A percentile compares a stretch with the other conserved stretches of the same genome.
phyloP scores from a whole-genome alignment of 2,797 vertebrate species.

The Argyrosomus regius region DNA sequence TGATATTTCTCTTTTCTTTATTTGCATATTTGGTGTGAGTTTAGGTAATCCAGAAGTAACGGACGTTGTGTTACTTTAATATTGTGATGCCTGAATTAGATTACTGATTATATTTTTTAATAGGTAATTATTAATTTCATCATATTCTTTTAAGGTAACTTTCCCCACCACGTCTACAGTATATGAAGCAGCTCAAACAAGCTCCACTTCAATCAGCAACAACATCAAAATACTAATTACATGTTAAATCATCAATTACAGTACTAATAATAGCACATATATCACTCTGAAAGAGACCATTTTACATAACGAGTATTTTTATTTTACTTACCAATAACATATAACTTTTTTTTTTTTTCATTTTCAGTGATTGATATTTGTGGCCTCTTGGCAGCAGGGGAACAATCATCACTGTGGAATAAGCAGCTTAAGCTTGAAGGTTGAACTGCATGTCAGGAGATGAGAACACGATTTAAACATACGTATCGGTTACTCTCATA shows the following conservation, averaged over 20 bases:
- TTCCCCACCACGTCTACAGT: background rate
- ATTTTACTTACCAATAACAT: background rate
- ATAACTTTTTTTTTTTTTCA: background rate
- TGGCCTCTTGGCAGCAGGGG: background rate
- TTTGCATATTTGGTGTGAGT: too few species aligned
- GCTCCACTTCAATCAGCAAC: background rate
- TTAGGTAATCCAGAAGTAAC: too few species aligned
- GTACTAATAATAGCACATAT: too few species aligned
- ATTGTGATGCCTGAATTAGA: too few species aligned
- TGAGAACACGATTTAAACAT: slow-evolving; percentile 6
- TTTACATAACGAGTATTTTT: background rate
- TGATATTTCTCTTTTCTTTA: too few species aligned
- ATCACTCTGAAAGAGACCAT: background rate
- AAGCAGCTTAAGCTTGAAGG: background rate
- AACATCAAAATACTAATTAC: background rate
- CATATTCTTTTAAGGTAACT: too few species aligned
- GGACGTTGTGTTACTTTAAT: too few species aligned
- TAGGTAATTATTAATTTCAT: too few species aligned
- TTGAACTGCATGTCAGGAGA: slow-evolving; percentile 5
- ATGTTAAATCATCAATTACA: background rate
- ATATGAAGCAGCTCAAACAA: background rate
- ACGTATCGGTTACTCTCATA: slow-evolving; percentile 6
- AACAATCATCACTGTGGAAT: slow-evolving; percentile 18
- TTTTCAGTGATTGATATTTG: background rate
- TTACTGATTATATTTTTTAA: too few species aligned